phyloP scores from a whole-genome alignment of 2,797 vertebrate genomes.

The Catamblyrhynchus diadema region DNA sequence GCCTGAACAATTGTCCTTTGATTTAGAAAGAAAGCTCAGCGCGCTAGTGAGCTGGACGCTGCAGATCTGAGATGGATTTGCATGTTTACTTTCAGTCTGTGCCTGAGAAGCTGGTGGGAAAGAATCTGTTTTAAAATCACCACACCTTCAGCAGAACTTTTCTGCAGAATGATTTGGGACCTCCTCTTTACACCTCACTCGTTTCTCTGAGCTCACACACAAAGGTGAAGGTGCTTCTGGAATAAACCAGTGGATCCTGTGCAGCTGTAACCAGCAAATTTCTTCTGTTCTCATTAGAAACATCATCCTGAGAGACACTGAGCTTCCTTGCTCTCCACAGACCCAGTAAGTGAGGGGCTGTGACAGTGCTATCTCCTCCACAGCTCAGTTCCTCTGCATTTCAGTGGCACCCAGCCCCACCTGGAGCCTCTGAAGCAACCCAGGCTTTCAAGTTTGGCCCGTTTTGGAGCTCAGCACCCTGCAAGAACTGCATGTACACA shows the following conservation, averaged over 20 bases:
- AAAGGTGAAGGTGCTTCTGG: not conserved
- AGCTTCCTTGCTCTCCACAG: not conserved
- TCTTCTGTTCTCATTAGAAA: not conserved
- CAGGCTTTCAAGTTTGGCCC: not conserved
- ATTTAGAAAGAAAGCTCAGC: conserved; percentile 17
- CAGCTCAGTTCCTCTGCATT: not conserved
- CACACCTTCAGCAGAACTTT: not conserved
- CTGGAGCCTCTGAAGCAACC: not conserved
- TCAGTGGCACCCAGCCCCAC: not conserved
- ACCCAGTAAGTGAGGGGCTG: rapidly evolving
- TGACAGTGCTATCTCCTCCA: not conserved
- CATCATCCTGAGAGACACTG: not conserved
- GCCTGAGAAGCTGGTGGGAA: not conserved
- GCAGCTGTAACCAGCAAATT: not conserved
- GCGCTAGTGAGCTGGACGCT: not conserved
- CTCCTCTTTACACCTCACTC: not conserved
- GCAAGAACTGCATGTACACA: not conserved
- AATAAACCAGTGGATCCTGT: not conserved
- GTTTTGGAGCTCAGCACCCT: not conserved
- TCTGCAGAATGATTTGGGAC: not conserved
- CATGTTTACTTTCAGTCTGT: not conserved
- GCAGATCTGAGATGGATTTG: not conserved
- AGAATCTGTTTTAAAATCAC: not conserved
- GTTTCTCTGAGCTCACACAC: not conserved
- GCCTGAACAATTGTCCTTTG: conserved; percentile 44